Evolutionary conservation across 2,113 vertebrate species (phyloP).

Genomic region (Urocolius indicus): DNA sequence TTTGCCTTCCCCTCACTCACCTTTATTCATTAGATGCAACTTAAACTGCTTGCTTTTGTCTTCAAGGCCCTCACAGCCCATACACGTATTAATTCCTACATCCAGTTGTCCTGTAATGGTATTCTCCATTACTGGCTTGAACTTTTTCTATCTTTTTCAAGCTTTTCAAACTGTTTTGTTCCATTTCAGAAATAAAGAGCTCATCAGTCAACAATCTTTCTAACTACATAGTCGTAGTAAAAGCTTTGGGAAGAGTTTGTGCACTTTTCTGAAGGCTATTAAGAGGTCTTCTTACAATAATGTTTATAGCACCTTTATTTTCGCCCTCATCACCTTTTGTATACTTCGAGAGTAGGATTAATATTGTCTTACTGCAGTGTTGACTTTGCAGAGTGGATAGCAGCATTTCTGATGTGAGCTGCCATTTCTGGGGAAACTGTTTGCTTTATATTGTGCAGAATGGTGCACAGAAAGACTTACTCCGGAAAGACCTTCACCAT

Average conservation of each 20-base stretch:
- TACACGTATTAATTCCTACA: neutral
- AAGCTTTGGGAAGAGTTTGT: neutral
- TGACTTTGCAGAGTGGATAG: neutral
- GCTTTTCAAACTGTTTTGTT: neutral
- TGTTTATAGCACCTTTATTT: neutral
- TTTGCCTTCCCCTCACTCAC: neutral
- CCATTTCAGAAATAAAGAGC: neutral
- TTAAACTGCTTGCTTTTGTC: slow-evolving; percentile 11
- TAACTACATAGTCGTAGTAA: neutral
- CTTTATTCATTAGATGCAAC: neutral
- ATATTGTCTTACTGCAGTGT: neutral
- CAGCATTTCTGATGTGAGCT: neutral
- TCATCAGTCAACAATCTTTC: neutral
- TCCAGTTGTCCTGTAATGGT: neutral
- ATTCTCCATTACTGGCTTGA: neutral
- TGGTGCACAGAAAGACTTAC: neutral
- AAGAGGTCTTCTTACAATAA: slow-evolving; percentile 6
- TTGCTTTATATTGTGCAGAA: neutral
- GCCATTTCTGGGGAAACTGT: neutral
- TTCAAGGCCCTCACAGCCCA: neutral
- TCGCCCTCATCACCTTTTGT: neutral
- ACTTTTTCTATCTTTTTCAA: neutral
- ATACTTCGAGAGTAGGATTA: slow-evolving; percentile 2
- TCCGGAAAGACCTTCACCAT: neutral
- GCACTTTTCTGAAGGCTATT: neutral